These are phyloP conservation scores for Oryctolagus cuniculus DNA, from an alignment of 2,113 vertebrate species.

Conservation along the genomic window mOryCun1.1 NC_091436.1:89343501-89344000, in stretches of 20 bases:
- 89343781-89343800: neutral
- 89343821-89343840: constrained; percentile 32
- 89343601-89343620: neutral
- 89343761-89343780: constrained; percentile 46
- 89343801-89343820: neutral
- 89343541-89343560: neutral
- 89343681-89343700: neutral
- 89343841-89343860: neutral
- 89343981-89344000: neutral
- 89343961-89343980: neutral
- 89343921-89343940: neutral
- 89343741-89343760: constrained; percentile 23
- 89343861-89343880: neutral
- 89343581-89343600: neutral
- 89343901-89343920: neutral
- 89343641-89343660: neutral
- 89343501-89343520: neutral
- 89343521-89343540: neutral
- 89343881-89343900: constrained; percentile 28
- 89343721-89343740: constrained; percentile 18
- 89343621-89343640: neutral
- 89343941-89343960: neutral
- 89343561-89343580: neutral
- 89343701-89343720: constrained; percentile 36
- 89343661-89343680: neutral